phyloP scores from a whole-genome alignment of 2,797 vertebrate genomes.

The Echiichthys vipera region DNA sequence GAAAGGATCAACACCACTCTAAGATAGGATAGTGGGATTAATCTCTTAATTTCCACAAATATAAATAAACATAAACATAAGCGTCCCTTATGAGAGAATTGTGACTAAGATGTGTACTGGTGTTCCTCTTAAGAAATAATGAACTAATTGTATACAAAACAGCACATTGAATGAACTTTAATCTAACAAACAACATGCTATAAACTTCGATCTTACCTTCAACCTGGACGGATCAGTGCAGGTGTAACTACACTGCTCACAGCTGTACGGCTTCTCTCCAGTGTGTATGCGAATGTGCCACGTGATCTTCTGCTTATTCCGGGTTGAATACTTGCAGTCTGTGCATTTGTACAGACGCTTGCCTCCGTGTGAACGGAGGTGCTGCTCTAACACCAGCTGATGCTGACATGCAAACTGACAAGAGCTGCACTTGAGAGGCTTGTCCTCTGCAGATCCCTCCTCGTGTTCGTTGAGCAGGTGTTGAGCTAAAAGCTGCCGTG shows the following conservation, averaged over 20 bases:
- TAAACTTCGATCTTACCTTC: constrained; percentile 85
- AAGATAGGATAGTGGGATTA: too few species aligned
- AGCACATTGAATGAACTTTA: neutral
- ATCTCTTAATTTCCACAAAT: too few species aligned
- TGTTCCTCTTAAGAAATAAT: neutral
- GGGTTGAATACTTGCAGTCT: constrained; percentile 92
- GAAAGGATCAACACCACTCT: too few species aligned
- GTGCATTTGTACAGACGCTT: constrained; percentile 93
- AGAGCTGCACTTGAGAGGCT: constrained; percentile 87
- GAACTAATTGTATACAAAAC: neutral
- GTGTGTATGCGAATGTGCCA: constrained; percentile 98
- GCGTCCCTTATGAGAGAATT: too few species aligned
- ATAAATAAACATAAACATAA: too few species aligned
- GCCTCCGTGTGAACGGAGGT: constrained; percentile 92
- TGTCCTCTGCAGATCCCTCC: constrained; percentile 73
- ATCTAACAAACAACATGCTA: neutral
- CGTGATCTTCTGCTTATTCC: constrained; percentile 97
- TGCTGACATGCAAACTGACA: constrained; percentile 91
- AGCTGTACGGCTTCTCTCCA: constrained; percentile 96
- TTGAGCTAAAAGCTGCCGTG: constrained; percentile 87
- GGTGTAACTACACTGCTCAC: constrained; percentile 92
- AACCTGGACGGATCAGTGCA: constrained; percentile 94
- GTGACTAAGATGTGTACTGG: neutral
- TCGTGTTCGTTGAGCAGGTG: constrained; percentile 92
- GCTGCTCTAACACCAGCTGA: constrained; percentile 94